Percentiles rank a stretch among this genome's conserved stretches.
These are phyloP conservation scores for Aptenodytes patagonicus DNA, from an alignment of 2,113 vertebrate genomes.

Conservation along the genomic window DNA sequence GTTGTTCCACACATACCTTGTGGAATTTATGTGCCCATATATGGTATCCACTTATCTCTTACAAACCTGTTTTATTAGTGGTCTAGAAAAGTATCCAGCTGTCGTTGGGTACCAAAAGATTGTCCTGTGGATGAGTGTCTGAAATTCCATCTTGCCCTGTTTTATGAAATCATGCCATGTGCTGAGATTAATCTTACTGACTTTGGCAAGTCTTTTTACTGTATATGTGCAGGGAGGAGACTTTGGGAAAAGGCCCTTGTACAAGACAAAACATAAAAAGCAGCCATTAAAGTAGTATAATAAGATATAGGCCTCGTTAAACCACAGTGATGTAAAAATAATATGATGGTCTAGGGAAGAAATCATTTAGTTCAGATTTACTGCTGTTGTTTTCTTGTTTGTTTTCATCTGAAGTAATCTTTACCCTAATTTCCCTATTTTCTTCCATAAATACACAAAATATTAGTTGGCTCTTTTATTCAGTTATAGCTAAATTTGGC, in stretches of 20 bases:
- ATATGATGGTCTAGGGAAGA: not conserved
- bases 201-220: not conserved
- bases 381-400: slow-evolving; percentile 9
- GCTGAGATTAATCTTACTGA: rapidly evolving
- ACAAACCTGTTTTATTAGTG: rapidly evolving
- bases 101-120: rapidly evolving
- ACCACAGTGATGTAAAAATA: not conserved
- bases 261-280: not conserved
- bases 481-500: slow-evolving; percentile 22
- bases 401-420: not conserved
- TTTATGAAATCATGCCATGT: too few relatives aligned
- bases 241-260: not conserved
- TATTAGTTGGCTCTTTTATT: not conserved
- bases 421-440: not conserved
- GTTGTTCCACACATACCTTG: rapidly evolving
- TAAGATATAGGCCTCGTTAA: not conserved
- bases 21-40: rapidly evolving
- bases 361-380: not conserved
- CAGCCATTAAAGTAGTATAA: not conserved
- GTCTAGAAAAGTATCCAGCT: not conserved
- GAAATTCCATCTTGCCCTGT: not conserved
- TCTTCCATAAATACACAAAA: slow-evolving; percentile 19
- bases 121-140: not conserved
- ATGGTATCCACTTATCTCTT: rapidly evolving
- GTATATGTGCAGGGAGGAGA: not conserved